Evolutionary conservation across 2,888 invertebrate species (phyloP).

Genomic region (Alloscopus bannaensis): DNA sequence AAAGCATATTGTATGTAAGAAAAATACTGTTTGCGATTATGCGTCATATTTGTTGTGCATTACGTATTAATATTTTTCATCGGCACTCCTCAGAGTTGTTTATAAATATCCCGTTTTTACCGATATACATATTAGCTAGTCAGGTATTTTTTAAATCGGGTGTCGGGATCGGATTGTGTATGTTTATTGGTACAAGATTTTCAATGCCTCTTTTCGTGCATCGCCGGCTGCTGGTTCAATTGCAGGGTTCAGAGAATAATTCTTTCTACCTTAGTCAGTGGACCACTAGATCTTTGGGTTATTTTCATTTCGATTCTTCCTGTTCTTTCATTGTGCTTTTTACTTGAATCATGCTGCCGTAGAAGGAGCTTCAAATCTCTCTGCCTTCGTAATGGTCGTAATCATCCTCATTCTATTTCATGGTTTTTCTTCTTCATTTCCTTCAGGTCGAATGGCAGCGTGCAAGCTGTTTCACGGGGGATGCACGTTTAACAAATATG

Average conservation of each 20-base stretch:
- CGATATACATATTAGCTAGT: neutral
- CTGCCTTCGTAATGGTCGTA: neutral
- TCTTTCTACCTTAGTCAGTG: slow-evolving; percentile 20
- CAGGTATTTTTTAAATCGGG: neutral
- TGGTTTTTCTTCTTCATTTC: neutral
- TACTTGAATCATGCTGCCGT: neutral
- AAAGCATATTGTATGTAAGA: neutral
- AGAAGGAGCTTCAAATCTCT: neutral
- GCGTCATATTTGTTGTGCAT: neutral
- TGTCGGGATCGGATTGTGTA: slow-evolving; percentile 2
- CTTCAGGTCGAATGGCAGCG: slow-evolving; percentile 15
- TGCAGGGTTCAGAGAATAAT: neutral
- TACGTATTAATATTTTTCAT: too few relatives aligned
- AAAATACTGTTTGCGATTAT: neutral
- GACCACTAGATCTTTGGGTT: slow-evolving; percentile 41
- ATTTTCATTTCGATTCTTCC: neutral
- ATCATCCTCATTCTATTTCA: neutral
- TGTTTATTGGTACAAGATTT: neutral
- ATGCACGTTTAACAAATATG: neutral
- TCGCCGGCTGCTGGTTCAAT: too few relatives aligned
- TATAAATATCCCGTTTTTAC: neutral
- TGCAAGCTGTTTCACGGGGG: neutral
- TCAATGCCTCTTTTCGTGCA: neutral
- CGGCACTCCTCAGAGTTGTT: too few relatives aligned
- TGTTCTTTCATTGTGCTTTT: neutral